Conservation (phyloP, 2,888 invertebrate species). For the Leucophora obtusa region DNA sequence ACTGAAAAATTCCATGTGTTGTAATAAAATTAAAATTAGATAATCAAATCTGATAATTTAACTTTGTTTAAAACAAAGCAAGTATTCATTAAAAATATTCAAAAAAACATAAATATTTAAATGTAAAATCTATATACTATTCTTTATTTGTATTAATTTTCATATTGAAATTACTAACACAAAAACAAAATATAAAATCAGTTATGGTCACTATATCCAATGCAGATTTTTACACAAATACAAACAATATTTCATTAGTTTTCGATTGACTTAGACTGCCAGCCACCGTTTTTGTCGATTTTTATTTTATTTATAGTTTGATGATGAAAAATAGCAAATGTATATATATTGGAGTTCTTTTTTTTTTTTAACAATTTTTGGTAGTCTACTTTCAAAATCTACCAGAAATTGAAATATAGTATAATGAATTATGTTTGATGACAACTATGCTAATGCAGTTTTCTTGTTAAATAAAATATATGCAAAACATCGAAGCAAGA, state of each 20-base stretch:
- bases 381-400: neutral
- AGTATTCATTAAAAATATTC: no score
- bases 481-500: neutral
- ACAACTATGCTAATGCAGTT: slow-evolving; percentile 37
- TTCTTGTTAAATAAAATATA: slow-evolving; percentile 36
- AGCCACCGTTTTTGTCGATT: no score
- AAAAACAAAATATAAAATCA: neutral
- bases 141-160: neutral
- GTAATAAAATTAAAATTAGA: no score
- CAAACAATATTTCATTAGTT: neutral
- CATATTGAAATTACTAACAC: neutral
- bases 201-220: neutral
- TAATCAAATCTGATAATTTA: no score
- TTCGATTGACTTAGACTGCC: neutral
- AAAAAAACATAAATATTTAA: no score
- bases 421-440: neutral
- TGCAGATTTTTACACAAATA: neutral
- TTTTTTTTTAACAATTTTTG: no score
- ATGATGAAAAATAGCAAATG: no score
- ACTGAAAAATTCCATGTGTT: no score
- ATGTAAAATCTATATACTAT: no score
- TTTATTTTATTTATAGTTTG: no score
- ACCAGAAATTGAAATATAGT: neutral
- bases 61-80: no score
- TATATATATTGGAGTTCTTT: no score